phyloP scores from a whole-genome alignment of 2,888 invertebrate species.

The Pteria penguin region DNA sequence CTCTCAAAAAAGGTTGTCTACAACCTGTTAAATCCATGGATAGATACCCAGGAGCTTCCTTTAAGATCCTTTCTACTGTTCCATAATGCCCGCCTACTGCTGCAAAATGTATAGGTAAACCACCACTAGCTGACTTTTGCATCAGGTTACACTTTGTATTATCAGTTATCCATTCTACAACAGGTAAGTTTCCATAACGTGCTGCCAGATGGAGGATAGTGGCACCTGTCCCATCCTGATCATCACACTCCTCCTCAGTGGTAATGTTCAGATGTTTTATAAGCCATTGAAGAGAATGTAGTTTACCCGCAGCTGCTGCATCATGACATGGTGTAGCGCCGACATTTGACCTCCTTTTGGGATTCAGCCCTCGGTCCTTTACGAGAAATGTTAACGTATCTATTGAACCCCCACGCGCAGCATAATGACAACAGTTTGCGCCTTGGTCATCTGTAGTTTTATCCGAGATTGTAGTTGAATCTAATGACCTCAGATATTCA shows the following conservation, averaged over 20 bases:
- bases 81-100: slow-evolving; percentile 92
- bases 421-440: slow-evolving; percentile 79
- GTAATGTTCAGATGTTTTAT: slow-evolving; percentile 63
- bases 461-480: slow-evolving; percentile 31
- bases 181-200: slow-evolving; percentile 82
- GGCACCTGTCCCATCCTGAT: slow-evolving; percentile 78
- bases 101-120: slow-evolving; percentile 92
- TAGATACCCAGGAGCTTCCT: slow-evolving; percentile 71
- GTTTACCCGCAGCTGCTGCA: slow-evolving; percentile 79
- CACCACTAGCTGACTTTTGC: slow-evolving; percentile 81
- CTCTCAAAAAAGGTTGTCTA: too few relatives aligned
- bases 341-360: slow-evolving; percentile 60
- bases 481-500: slow-evolving; percentile 7
- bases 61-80: slow-evolving; percentile 86
- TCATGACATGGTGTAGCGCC: slow-evolving; percentile 80
- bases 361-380: slow-evolving; percentile 63
- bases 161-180: slow-evolving; percentile 84
- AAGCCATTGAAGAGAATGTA: slow-evolving; percentile 77
- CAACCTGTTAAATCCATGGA: neutral
- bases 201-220: slow-evolving; percentile 80
- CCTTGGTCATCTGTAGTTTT: slow-evolving; percentile 71
- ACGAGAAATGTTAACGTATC: slow-evolving; percentile 74
- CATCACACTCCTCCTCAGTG: slow-evolving; percentile 71
- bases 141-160: slow-evolving; percentile 83
- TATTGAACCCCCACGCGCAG: slow-evolving; percentile 76